These are phyloP conservation scores for Tanaodytes sp. DNA, from an alignment of 2,888 invertebrate species.

Conservation along the genomic window DNA sequence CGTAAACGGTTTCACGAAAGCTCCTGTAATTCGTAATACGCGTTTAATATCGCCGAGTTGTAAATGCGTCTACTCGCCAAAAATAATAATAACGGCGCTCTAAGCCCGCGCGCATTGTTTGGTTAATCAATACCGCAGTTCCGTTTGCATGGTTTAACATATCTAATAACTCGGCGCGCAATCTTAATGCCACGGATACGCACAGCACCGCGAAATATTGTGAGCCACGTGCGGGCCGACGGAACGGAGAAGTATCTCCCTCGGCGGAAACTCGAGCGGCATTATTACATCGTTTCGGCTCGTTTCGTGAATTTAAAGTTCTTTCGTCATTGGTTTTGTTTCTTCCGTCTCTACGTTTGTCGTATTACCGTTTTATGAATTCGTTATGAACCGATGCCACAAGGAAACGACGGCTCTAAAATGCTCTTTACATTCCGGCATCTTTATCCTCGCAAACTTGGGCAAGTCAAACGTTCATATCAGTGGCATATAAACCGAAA, in stretches of 20 bases:
- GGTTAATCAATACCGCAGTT: conserved; percentile 36
- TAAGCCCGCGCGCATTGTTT: conserved; percentile 4
- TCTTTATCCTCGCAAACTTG: conserved; percentile 24
- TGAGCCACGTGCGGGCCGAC: not conserved
- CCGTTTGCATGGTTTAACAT: conserved; percentile 42
- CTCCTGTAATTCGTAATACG: conserved; percentile 3
- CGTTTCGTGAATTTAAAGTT: conserved; percentile 35
- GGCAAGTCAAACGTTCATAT: conserved; percentile 39
- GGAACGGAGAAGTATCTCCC: not conserved
- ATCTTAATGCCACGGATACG: conserved; percentile 8
- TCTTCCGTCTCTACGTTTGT: conserved; percentile 22
- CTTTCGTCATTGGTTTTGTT: conserved; percentile 31
- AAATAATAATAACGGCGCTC: conserved; percentile 23
- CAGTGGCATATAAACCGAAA: conserved; percentile 31
- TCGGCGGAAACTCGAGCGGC: conserved; percentile 5
- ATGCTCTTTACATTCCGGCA: conserved; percentile 2
- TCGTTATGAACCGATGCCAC: conserved; percentile 36
- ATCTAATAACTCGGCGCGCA: conserved; percentile 37
- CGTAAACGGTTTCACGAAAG: conserved; percentile 8
- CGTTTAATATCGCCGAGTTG: conserved; percentile 32
- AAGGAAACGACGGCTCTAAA: not conserved
- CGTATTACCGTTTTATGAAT: conserved; percentile 44
- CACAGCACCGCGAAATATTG: conserved; percentile 15
- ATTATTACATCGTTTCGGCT: conserved; percentile 35
- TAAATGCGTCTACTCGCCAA: conserved; percentile 31